These are phyloP conservation scores for Thamnaconus septentrionalis DNA, from an alignment of 2,113 vertebrate species.

Conservation along the genomic window DNA sequence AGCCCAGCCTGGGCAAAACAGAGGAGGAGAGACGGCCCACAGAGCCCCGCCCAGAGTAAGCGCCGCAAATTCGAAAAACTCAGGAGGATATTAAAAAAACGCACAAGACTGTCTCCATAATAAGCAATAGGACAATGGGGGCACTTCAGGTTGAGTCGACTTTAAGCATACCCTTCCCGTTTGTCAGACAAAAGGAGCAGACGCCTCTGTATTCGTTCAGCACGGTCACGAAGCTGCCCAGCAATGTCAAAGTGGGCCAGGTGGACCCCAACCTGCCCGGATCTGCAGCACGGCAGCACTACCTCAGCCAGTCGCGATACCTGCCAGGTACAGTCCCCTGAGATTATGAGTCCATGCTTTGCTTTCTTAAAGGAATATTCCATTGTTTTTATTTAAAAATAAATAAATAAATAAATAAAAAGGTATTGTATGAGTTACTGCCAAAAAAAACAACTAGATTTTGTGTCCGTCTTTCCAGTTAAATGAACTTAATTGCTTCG, in stretches of 20 bases:
- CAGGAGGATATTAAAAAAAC: no score
- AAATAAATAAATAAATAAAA: not conserved
- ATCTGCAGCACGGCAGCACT: conserved; percentile 89
- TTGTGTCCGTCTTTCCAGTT: not conserved
- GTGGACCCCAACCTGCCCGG: conserved; percentile 74
- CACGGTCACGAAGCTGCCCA: conserved; percentile 79
- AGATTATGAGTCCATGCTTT: not conserved
- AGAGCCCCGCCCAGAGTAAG: conserved; percentile 68
- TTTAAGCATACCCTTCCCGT: not conserved
- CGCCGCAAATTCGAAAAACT: not conserved
- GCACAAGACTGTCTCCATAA: no score
- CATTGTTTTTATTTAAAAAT: not conserved
- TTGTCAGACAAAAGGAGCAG: conserved; percentile 67
- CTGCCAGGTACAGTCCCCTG: conserved; percentile 83
- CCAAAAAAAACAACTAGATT: not conserved
- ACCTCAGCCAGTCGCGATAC: conserved; percentile 92
- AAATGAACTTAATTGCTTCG: not conserved
- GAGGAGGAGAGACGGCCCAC: conserved; percentile 80
- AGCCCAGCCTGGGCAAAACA: conserved; percentile 77
- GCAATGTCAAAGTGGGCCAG: conserved; percentile 71
- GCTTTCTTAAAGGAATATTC: not conserved
- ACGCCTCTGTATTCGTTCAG: conserved; percentile 75
- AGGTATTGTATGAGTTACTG: not conserved
- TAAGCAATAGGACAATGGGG: no score
- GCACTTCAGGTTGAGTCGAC: no score